Conservation (phyloP, 2,113 vertebrate species). For the Tauraco erythrolophus region DNA sequence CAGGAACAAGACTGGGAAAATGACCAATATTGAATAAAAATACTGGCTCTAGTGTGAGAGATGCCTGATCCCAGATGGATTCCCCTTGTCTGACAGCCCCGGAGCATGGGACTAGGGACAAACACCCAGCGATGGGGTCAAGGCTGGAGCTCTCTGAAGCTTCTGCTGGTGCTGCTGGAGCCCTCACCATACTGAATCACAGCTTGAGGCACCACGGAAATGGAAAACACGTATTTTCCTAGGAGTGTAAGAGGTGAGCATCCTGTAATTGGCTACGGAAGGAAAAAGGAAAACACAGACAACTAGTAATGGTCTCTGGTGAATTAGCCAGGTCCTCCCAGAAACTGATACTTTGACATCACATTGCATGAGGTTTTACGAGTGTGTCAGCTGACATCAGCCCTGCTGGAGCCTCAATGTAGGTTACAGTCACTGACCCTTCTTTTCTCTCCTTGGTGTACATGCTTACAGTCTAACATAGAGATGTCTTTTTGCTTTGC, state of each 20-base stretch:
- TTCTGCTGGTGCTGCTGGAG: background rate
- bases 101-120: background rate
- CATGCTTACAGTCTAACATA: background rate
- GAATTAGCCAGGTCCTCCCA: background rate
- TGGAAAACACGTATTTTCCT: background rate
- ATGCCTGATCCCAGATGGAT: background rate
- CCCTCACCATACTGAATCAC: accelerated
- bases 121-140: background rate
- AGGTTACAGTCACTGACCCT: background rate
- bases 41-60: background rate
- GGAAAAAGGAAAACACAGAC: background rate
- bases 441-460: background rate
- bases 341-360: background rate
- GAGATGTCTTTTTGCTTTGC: background rate
- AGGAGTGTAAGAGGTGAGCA: background rate
- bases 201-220: background rate
- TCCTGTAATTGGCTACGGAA: background rate
- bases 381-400: background rate
- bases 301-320: background rate
- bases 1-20: background rate
- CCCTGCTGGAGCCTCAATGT: background rate
- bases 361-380: background rate
- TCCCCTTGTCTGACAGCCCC: background rate
- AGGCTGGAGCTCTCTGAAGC: background rate
- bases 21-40: background rate